A percentile compares a stretch with the other conserved stretches of the same genome.
These are phyloP conservation scores for Ophion ventricosus DNA, from an alignment of 2,888 invertebrate species.

Conservation along the genomic window DNA sequence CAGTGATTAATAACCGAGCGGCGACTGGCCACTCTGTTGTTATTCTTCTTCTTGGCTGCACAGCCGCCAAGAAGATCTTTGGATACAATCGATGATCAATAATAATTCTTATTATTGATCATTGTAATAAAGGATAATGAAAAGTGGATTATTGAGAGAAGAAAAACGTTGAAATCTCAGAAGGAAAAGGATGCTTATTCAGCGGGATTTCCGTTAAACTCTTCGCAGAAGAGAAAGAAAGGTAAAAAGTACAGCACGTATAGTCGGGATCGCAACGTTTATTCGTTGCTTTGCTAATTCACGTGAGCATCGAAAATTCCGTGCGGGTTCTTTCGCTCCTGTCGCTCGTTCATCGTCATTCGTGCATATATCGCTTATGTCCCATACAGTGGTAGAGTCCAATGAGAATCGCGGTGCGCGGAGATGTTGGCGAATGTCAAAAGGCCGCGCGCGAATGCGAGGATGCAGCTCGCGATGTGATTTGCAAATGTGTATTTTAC, in stretches of 20 bases:
- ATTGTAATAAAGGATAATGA: too few relatives aligned
- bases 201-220: background rate
- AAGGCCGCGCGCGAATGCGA: constrained; percentile 53
- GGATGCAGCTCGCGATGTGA: constrained; percentile 57
- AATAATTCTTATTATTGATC: background rate
- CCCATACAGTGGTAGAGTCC: constrained; percentile 8
- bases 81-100: background rate
- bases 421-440: constrained; percentile 58
- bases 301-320: constrained; percentile 57
- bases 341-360: constrained; percentile 53
- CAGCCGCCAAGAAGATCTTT: too few relatives aligned
- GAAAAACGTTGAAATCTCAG: background rate
- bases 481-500: constrained; percentile 75
- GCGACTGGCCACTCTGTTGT: too few relatives aligned
- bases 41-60: too few relatives aligned
- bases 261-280: constrained; percentile 26
- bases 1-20: too few relatives aligned
- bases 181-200: background rate
- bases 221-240: background rate
- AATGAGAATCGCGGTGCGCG: constrained; percentile 12
- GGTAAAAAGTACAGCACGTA: constrained; percentile 7
- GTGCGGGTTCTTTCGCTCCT: constrained; percentile 40
- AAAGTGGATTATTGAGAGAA: background rate
- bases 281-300: constrained; percentile 50
- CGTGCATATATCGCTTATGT: constrained; percentile 41